A percentile compares a stretch with the other conserved stretches of the same genome.
Conservation (phyloP, 2,888 invertebrate genomes). For the Capitulum mitella region DNA sequence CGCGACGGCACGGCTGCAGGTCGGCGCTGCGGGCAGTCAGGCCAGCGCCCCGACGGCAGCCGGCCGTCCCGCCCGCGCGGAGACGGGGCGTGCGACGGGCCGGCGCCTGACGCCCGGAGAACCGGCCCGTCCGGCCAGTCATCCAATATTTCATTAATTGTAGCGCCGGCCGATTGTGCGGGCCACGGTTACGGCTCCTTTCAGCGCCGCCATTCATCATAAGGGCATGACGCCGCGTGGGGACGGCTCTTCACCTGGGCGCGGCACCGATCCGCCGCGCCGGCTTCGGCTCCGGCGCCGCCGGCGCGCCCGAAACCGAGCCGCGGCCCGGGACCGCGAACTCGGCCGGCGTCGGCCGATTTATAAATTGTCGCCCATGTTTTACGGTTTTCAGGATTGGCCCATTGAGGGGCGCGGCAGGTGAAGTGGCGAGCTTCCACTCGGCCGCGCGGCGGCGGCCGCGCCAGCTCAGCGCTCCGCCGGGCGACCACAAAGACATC, state of each 20-base stretch:
- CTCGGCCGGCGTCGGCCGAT: background rate
- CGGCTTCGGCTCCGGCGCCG: background rate
- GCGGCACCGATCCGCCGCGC: background rate
- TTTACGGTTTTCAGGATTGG: constrained; percentile 20
- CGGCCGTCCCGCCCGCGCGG: too few relatives aligned
- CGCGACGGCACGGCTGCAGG: too few relatives aligned
- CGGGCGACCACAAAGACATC: constrained; percentile 16
- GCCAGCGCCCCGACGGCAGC: too few relatives aligned
- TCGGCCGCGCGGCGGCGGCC: background rate
- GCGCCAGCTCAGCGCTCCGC: background rate
- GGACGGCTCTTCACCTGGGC: background rate
- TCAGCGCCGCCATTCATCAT: constrained; percentile 18
- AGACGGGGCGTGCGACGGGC: too few relatives aligned
- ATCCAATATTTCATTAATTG: constrained; percentile 21
- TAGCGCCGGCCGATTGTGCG: constrained; percentile 13
- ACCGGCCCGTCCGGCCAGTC: background rate
- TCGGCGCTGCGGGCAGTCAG: too few relatives aligned
- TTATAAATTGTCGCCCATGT: constrained; percentile 21
- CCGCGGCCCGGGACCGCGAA: background rate
- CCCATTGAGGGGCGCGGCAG: constrained; percentile 1
- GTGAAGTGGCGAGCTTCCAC: background rate
- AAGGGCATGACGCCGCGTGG: background rate
- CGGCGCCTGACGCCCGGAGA: too few relatives aligned
- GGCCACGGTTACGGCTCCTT: background rate
- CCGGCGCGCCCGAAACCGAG: background rate